Evolutionary conservation across 2,888 invertebrate species (phyloP).

Genomic region (Erebia aethiops): DNA sequence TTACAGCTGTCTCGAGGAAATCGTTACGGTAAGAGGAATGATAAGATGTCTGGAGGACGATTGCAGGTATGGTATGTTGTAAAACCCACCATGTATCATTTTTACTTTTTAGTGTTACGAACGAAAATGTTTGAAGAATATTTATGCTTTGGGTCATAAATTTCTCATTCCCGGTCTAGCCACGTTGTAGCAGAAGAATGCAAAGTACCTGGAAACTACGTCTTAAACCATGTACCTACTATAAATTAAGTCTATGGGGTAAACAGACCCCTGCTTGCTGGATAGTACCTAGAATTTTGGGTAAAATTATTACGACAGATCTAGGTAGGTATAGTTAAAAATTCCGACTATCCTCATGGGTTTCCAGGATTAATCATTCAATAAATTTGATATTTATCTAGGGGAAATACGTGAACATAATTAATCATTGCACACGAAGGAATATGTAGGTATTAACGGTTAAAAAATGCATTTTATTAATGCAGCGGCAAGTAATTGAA

Average conservation of each 20-base stretch:
- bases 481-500: constrained; percentile 6
- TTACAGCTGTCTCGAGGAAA: constrained; percentile 11
- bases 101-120: constrained; percentile 7
- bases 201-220: too few relatives aligned
- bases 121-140: not conserved
- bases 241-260: too few relatives aligned
- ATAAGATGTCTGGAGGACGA: constrained; percentile 15
- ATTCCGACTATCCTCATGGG: constrained; percentile 30
- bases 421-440: not conserved
- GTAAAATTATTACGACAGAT: not conserved
- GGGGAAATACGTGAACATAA: constrained; percentile 29
- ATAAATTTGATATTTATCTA: constrained; percentile 18
- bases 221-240: too few relatives aligned
- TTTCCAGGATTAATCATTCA: constrained; percentile 34
- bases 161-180: too few relatives aligned
- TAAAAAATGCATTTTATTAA: constrained; percentile 7
- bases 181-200: too few relatives aligned
- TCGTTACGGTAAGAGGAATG: constrained; percentile 18
- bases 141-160: too few relatives aligned
- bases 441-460: not conserved
- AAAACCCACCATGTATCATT: not conserved
- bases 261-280: too few relatives aligned
- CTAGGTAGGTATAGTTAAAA: too few relatives aligned
- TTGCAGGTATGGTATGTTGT: not conserved
- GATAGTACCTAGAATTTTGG: not conserved